Percentiles rank a stretch among this genome's conserved stretches.
Evolutionary conservation across 1,140 invertebrate species (phyloP).

Genomic region (Musca vetustissima): DNA sequence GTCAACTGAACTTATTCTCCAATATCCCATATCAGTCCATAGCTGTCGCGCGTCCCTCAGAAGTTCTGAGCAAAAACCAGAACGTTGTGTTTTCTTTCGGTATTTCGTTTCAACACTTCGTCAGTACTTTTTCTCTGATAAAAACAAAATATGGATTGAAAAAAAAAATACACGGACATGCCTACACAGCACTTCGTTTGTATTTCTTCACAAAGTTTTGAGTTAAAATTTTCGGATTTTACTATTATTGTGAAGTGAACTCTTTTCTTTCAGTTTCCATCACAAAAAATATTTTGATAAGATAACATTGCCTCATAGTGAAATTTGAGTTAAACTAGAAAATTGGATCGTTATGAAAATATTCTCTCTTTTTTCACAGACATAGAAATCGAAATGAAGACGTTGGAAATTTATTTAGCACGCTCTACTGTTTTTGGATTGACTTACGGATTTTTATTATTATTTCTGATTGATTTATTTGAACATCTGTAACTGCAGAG

Average conservation of each 20-base stretch:
- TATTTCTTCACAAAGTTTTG: no score
- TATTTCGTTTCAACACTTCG: neutral
- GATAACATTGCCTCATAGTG: slow-evolving; percentile 9
- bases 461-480: no score
- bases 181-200: no score
- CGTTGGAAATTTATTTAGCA: no score
- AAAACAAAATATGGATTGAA: neutral
- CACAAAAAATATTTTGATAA: slow-evolving; percentile 6
- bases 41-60: neutral
- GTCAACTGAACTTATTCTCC: slow-evolving; percentile 16
- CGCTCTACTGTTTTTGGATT: no score
- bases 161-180: neutral
- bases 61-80: neutral
- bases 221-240: neutral
- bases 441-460: no score
- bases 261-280: neutral
- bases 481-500: no score
- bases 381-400: no score
- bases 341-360: neutral
- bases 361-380: neutral
- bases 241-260: neutral
- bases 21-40: slow-evolving; percentile 3
- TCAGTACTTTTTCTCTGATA: neutral
- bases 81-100: no score
- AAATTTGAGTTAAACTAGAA: neutral